A percentile compares a stretch with the other conserved stretches of the same genome.
Evolutionary conservation across 2,888 invertebrate genomes (phyloP).

Genomic region (Heliconius cydno): DNA sequence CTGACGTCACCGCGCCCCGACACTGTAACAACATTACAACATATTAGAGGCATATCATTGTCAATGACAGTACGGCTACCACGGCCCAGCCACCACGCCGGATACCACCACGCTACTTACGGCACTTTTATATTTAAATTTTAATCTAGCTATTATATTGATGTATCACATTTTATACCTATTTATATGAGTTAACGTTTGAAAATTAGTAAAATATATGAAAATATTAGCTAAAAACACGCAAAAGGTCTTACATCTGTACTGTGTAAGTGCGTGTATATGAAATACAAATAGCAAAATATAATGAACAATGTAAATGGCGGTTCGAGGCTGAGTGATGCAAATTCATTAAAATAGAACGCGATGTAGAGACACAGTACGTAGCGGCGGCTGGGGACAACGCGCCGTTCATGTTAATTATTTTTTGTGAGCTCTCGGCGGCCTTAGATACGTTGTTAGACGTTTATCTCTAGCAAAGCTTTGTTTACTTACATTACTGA

Average conservation of each 20-base stretch:
- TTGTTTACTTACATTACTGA: background rate
- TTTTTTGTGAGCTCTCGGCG: conserved; percentile 24
- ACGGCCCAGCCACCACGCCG: background rate
- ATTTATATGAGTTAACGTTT: background rate
- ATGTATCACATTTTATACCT: conserved; percentile 7
- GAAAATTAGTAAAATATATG: background rate
- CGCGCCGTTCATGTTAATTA: conserved; percentile 24
- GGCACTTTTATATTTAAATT: background rate
- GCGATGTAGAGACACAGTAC: background rate
- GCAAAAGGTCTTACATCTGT: background rate
- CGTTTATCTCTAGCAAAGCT: conserved; percentile 5
- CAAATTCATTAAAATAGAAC: conserved; percentile 39
- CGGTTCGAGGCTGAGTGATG: conserved; percentile 31
- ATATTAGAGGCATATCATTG: conserved; percentile 10
- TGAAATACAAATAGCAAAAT: conserved; percentile 14
- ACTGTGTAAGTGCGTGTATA: background rate
- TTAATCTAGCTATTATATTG: background rate
- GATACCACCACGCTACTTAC: background rate
- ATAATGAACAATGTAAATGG: conserved; percentile 28
- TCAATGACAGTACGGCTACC: background rate
- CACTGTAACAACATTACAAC: conserved; percentile 70
- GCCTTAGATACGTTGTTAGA: background rate
- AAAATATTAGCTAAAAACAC: background rate
- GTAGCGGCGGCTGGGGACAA: background rate
- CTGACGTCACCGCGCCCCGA: conserved; percentile 79